These are phyloP conservation scores for Pseudotriccus pelzelni DNA, from an alignment of 2,797 vertebrate genomes.

Conservation along the genomic window DNA sequence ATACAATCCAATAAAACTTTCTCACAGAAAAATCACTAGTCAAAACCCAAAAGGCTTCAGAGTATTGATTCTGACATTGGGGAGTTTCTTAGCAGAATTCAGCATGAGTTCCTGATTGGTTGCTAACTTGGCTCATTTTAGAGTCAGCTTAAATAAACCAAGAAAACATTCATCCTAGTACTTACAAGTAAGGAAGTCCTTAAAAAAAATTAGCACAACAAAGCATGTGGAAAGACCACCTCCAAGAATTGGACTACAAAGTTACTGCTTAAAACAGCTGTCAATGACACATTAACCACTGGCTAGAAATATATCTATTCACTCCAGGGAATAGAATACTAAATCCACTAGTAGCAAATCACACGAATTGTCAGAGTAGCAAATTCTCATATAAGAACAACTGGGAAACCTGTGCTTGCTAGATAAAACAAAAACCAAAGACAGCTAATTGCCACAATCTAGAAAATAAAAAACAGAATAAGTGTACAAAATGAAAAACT, in stretches of 20 bases:
- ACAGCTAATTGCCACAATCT: neutral
- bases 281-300: neutral
- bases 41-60: neutral
- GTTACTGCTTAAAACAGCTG: neutral
- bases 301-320: neutral
- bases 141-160: neutral
- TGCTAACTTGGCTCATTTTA: neutral
- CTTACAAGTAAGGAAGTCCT: neutral
- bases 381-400: neutral
- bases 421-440: neutral
- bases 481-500: neutral
- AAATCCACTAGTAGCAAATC: neutral
- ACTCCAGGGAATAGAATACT: neutral
- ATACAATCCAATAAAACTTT: neutral
- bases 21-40: neutral
- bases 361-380: neutral
- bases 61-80: neutral
- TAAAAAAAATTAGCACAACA: neutral
- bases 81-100: neutral
- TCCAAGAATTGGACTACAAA: neutral
- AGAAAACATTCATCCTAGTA: neutral
- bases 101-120: neutral
- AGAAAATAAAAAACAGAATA: neutral
- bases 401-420: neutral
- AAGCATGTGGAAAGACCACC: neutral